Percentiles rank a stretch among this genome's conserved stretches.
These are phyloP conservation scores for Rhinella marina DNA, from an alignment of 2,797 vertebrate species.

Conservation along the genomic window DNA sequence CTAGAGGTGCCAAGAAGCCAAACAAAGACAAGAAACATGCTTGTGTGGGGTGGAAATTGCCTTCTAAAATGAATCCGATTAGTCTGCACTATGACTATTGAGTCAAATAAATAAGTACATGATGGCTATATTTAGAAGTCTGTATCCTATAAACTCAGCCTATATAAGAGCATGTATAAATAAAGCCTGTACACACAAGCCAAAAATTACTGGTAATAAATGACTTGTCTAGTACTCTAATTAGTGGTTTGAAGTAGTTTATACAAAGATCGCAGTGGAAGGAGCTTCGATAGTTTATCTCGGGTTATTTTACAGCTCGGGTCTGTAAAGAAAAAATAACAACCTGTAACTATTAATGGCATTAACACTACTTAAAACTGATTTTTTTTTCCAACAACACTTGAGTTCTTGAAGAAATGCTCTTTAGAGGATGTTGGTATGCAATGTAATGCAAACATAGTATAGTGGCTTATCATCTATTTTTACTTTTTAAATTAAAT, in stretches of 20 bases:
- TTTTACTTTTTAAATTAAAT: too few relatives aligned
- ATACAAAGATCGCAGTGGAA: conserved; percentile 29
- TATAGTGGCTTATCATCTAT: too few relatives aligned
- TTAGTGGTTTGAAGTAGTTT: conserved; percentile 38
- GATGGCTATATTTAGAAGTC: conserved; percentile 36
- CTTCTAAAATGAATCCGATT: conserved; percentile 6
- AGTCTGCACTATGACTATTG: conserved; percentile 31
- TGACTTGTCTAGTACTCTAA: conserved; percentile 50
- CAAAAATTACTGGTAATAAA: conserved; percentile 51
- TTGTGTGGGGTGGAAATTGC: conserved; percentile 19
- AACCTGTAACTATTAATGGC: conserved; percentile 11
- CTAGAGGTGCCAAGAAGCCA: conserved; percentile 19
- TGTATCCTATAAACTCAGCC: conserved; percentile 38
- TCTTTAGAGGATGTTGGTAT: background rate
- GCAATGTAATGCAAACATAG: background rate
- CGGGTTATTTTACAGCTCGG: background rate
- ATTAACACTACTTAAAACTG: background rate
- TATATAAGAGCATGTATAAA: conserved; percentile 44
- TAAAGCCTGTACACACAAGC: conserved; percentile 30
- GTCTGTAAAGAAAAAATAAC: conserved; percentile 3
- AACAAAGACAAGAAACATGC: conserved; percentile 33
- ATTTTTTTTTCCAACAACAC: background rate
- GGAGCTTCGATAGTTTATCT: conserved; percentile 24
- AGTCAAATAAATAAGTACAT: conserved; percentile 27
- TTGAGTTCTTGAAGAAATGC: background rate